Base-by-base conservation (phyloP, 2,797 vertebrate species). In the Protosalanx chinensis region DNA sequence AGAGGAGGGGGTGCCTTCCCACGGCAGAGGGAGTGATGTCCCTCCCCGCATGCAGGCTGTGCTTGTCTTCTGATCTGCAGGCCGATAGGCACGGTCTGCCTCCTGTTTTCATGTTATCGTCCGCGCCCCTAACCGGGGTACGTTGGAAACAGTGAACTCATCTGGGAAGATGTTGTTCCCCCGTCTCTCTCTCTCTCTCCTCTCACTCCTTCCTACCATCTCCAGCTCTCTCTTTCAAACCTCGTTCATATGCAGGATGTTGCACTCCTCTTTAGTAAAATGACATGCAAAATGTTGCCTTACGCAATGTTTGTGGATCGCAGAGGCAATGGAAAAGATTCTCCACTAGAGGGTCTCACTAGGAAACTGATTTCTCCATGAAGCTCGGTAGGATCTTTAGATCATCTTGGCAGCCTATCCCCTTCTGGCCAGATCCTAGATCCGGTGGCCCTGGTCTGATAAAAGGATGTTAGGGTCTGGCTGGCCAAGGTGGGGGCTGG, bases 121-220 rank as follows among this genome's bases (percentile, higher is more conserved):
- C 8, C 7, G 30, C n/a, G 37, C 33, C 10, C n/a, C 61, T 20
- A 32, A 64, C 30, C 12, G 30, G 30, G 32, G 20, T 64, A 64
- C 61, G 37, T n/a, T 64, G 18, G 61, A 64, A 35, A 64, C 30
- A 8, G 32, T 64, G 16, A 64, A 64, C 30, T 32, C 61, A 64
- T 64, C 30, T 10, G 1, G 15, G 4, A 4, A 63, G 1, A 2
- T 64, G 12, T 61, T 30, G 12, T 15, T 13, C 13, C 51, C 51
- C 0, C 4, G 15, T n/a, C 51, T 7, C 51, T n/a, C 2, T 5
- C 2, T 10, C 27, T 60, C 20, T 58, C 2, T n/a, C 20, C 41
- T 5, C 12, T 3, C 15, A 12, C 16, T n/a, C 51, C 6, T n/a
- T 56, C 3, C 6, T 6, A 16, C 51, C 18, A 6, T 53, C 51